Evolutionary conservation across 2,113 vertebrate genomes (phyloP).

Genomic region (human (Homo sapiens)): DNA sequence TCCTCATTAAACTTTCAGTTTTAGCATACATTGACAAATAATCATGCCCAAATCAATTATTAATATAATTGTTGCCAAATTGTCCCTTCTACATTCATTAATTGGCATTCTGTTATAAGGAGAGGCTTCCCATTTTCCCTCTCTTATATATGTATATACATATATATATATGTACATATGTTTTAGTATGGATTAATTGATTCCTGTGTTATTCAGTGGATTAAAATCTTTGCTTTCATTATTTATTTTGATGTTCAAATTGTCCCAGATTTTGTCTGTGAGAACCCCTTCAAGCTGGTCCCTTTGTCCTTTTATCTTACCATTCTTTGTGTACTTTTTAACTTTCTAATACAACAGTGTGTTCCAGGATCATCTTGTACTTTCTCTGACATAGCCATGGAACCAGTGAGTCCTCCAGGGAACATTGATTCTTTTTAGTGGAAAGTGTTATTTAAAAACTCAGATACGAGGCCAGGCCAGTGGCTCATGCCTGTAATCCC

Average conservation of each 20-base stretch:
- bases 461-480: neutral
- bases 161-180: neutral
- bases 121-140: neutral
- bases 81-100: neutral
- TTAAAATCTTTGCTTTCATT: constrained; percentile 30
- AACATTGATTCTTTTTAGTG: neutral
- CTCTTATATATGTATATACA: neutral
- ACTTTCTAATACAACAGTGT: neutral
- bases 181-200: neutral
- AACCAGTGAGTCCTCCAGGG: neutral
- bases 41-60: neutral
- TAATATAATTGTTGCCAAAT: neutral
- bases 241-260: neutral
- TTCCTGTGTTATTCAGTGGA: neutral
- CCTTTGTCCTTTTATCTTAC: neutral
- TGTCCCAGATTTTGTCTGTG: neutral
- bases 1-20: neutral
- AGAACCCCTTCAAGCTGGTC: neutral
- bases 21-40: neutral
- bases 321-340: neutral
- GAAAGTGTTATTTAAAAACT: constrained; percentile 6
- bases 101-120: constrained; percentile 6
- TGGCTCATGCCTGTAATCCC: no score
- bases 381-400: neutral
- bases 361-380: neutral